phyloP scores from a whole-genome alignment of 2,888 invertebrate species.

The Ctena decussata region DNA sequence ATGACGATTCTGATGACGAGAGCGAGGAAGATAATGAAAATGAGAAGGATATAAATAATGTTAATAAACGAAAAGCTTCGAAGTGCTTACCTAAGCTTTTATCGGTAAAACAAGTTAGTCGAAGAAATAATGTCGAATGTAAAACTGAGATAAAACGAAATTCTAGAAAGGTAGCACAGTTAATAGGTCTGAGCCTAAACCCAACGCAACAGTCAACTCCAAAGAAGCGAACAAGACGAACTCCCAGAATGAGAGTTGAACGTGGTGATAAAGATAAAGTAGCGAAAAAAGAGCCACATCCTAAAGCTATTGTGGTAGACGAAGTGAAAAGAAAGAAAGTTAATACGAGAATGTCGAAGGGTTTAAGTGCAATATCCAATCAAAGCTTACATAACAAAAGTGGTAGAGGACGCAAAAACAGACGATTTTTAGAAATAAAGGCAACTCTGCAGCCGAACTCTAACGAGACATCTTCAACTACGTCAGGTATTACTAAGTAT shows the following conservation, averaged over 20 bases:
- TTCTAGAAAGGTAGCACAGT: background rate
- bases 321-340: constrained; percentile 31
- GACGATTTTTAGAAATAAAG: constrained; percentile 56
- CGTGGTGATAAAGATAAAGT: constrained; percentile 5
- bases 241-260: background rate
- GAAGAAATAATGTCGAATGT: constrained; percentile 25
- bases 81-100: constrained; percentile 52
- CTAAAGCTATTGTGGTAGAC: background rate
- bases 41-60: constrained; percentile 8
- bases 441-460: constrained; percentile 50
- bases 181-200: background rate
- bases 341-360: constrained; percentile 25
- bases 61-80: constrained; percentile 14
- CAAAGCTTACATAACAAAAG: constrained; percentile 34
- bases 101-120: constrained; percentile 49
- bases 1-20: constrained; percentile 33
- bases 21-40: constrained; percentile 36
- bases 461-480: background rate
- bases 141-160: background rate
- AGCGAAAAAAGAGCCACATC: constrained; percentile 11
- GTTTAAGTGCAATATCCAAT: constrained; percentile 31
- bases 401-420: constrained; percentile 7
- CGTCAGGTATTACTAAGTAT: constrained; percentile 36
- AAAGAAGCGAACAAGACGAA: background rate
- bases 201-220: background rate